These are phyloP conservation scores for Uropsilus gracilis DNA, from an alignment of 2,113 vertebrate species.

Conservation along the genomic window DNA sequence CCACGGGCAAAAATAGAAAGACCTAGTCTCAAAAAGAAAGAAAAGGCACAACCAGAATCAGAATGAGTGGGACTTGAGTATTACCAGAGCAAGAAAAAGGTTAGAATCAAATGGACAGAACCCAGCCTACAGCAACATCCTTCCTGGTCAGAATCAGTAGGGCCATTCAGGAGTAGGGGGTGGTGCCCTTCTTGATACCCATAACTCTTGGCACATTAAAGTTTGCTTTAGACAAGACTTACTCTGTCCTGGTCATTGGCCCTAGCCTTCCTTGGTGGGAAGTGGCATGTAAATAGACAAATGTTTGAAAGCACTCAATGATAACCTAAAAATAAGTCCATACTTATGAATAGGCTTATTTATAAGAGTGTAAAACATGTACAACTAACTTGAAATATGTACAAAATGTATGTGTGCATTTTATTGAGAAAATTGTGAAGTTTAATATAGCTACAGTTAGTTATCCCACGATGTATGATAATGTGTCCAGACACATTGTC, in stretches of 20 bases:
- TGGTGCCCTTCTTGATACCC: background rate
- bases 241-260: background rate
- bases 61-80: background rate
- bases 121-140: background rate
- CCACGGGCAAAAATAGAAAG: too few species aligned
- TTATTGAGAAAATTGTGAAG: slow-evolving; percentile 44
- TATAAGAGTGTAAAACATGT: background rate
- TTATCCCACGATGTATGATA: background rate
- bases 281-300: background rate
- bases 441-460: background rate
- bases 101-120: background rate
- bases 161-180: background rate
- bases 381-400: background rate
- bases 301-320: slow-evolving; percentile 6
- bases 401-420: background rate
- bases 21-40: too few species aligned
- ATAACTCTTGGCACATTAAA: background rate
- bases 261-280: background rate
- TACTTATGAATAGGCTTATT: background rate
- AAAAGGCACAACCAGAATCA: background rate
- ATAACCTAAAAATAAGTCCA: background rate
- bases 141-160: background rate
- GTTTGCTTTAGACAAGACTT: background rate
- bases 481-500: slow-evolving; percentile 44
- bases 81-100: background rate